Evolutionary conservation across 2,113 vertebrate genomes (phyloP).

Genomic region (Cyprinodon variegatus): DNA sequence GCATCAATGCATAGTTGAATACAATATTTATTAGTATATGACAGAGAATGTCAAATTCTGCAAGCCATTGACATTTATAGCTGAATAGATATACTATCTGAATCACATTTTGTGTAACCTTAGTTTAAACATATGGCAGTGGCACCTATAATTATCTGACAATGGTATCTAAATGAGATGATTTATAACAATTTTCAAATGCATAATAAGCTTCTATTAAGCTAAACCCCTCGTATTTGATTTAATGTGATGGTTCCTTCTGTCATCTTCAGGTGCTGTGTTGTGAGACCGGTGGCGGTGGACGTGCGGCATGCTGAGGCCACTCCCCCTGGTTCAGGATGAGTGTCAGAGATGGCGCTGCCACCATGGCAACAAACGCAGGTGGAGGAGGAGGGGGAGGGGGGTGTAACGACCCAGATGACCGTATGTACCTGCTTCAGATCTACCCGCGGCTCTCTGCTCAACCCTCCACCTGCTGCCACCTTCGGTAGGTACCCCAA

Average conservation of each 20-base stretch:
- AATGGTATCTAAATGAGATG: too few species aligned
- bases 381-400: conserved; percentile 65
- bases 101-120: background rate
- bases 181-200: background rate
- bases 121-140: background rate
- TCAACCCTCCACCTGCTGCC: conserved; percentile 83
- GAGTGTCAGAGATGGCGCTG: conserved; percentile 90
- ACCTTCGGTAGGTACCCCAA: conserved; percentile 66
- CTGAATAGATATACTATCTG: background rate
- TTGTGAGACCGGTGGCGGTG: conserved; percentile 72
- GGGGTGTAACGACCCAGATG: conserved; percentile 79
- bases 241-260: background rate
- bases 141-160: too few species aligned
- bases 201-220: background rate
- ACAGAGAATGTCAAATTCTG: background rate
- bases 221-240: too few species aligned
- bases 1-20: background rate
- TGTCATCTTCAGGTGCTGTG: conserved; percentile 77
- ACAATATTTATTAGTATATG: background rate
- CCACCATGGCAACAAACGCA: conserved; percentile 70
- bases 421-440: conserved; percentile 85
- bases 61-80: too few species aligned
- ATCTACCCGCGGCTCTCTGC: conserved; percentile 88
- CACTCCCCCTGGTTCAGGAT: conserved; percentile 86
- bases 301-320: conserved; percentile 89